phyloP scores from a whole-genome alignment of 2,113 vertebrate species.

The Euleptes europaea region DNA sequence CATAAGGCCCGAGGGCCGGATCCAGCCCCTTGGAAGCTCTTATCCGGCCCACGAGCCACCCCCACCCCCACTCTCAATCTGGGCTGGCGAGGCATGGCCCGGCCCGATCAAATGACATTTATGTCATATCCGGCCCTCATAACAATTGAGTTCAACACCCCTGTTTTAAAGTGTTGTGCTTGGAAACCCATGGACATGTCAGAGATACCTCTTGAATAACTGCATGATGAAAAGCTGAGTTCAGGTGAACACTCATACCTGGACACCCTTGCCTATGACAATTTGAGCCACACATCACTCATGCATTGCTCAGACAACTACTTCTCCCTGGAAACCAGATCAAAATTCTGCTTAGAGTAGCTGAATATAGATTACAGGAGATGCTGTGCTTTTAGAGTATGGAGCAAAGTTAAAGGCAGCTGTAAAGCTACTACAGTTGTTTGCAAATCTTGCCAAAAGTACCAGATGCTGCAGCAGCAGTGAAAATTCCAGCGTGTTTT shows the following conservation, averaged over 20 bases:
- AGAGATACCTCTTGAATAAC: neutral
- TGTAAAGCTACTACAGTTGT: conserved; percentile 53
- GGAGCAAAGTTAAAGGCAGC: conserved; percentile 53
- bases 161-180: neutral
- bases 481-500: conserved; percentile 38
- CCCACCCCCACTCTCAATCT: too few relatives aligned
- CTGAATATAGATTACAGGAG: conserved; percentile 5
- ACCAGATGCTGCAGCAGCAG: conserved; percentile 55
- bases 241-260: conserved; percentile 7
- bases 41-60: too few relatives aligned
- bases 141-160: too few relatives aligned
- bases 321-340: conserved; percentile 21
- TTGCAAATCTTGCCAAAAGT: conserved; percentile 47
- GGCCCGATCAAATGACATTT: too few relatives aligned
- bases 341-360: conserved; percentile 21
- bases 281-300: neutral
- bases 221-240: neutral
- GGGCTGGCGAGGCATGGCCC: too few relatives aligned
- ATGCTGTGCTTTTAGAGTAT: conserved; percentile 42
- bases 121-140: too few relatives aligned
- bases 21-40: too few relatives aligned
- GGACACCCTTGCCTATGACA: neutral
- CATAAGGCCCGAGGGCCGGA: too few relatives aligned
- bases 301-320: neutral
- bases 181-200: neutral